Evolutionary conservation across 2,797 vertebrate genomes (phyloP), one percentile per base, ranked within the genome.

Genomic region (Neoniphon sammara): DNA sequence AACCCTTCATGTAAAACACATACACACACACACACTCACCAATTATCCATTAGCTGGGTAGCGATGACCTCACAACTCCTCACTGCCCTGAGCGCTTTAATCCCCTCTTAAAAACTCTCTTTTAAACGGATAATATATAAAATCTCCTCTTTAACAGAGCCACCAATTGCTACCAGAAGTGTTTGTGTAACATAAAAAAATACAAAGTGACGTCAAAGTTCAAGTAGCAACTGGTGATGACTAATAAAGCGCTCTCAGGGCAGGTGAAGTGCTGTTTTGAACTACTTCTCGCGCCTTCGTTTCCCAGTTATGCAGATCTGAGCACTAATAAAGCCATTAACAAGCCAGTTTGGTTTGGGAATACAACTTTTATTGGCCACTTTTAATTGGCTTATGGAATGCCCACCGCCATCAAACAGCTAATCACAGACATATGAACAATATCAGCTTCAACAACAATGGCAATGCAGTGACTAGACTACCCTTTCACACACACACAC

Each of bases 1-100:
- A 59, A 60, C 54, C 5, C 18, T 31, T 52, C 11, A 42, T 42
- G 39, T 42, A 70, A 61, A 56, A 58, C 59, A 66, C 57, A 46
- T 36, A 34, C 50, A 44, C 39, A 66, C 56, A 10, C 12, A 31
- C 21, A 63, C 34, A 63, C 27, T 44, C 49, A 63, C 23, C 49
- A 69, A 64, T 63, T 59, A 71, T 68, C 44, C 46, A 31, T 27
- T 20, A 18, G 20, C 57, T 53, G 63, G 8, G 55, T 39, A 60
- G 52, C 53, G 71, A 21, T 83, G 66, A 81, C 66, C 63, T 75
- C 70, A 80, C 53, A 75, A 42, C 54, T 63, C 58, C 25, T 66
- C 47, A 14, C 23, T 52, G 66, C 69, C 54, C 50, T 0, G 4
- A 65, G 60, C 21, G 1, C 60, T 82, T 59, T 42, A 66, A 80